A percentile compares a stretch with the other conserved stretches of the same genome.
phyloP scores from a whole-genome alignment of 2,797 vertebrate species.

The Dendrocincla fuliginosa region DNA sequence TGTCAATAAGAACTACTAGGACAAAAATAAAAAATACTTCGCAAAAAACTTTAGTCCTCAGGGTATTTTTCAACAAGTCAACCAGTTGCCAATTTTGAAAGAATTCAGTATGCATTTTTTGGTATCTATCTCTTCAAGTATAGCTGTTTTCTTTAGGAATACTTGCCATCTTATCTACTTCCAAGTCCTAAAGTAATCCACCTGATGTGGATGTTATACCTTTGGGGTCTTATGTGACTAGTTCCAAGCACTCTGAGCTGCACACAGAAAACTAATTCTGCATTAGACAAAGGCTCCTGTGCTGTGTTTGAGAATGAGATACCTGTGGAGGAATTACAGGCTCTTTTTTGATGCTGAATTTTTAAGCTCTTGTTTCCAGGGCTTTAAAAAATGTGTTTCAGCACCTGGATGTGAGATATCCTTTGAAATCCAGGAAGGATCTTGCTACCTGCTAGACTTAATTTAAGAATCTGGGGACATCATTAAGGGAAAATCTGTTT shows the following conservation, averaged over 20 bases:
- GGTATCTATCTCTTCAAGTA: background rate
- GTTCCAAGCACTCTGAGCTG: background rate
- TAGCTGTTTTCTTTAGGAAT: background rate
- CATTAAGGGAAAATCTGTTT: slow-evolving; percentile 51
- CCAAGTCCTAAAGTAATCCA: slow-evolving; percentile 4
- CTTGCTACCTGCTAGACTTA: slow-evolving; percentile 56
- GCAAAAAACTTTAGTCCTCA: background rate
- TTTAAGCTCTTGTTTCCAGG: slow-evolving; percentile 56
- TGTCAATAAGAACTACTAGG: background rate
- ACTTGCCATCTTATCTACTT: background rate
- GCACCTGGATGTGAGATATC: slow-evolving; percentile 63
- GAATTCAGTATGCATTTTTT: background rate
- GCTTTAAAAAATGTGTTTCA: slow-evolving; percentile 60
- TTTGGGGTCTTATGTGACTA: slow-evolving; percentile 11
- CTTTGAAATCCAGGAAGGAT: slow-evolving; percentile 65
- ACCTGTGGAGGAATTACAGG: slow-evolving; percentile 35
- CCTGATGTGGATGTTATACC: background rate
- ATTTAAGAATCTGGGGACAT: slow-evolving; percentile 70
- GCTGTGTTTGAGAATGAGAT: slow-evolving; percentile 7
- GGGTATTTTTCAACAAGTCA: background rate
- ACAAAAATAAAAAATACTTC: background rate
- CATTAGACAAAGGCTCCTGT: fast-evolving
- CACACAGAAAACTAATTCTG: background rate
- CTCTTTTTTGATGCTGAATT: background rate
- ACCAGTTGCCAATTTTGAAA: background rate